Conservation (phyloP, 2,113 vertebrate genomes). For the Rutilus rutilus region DNA sequence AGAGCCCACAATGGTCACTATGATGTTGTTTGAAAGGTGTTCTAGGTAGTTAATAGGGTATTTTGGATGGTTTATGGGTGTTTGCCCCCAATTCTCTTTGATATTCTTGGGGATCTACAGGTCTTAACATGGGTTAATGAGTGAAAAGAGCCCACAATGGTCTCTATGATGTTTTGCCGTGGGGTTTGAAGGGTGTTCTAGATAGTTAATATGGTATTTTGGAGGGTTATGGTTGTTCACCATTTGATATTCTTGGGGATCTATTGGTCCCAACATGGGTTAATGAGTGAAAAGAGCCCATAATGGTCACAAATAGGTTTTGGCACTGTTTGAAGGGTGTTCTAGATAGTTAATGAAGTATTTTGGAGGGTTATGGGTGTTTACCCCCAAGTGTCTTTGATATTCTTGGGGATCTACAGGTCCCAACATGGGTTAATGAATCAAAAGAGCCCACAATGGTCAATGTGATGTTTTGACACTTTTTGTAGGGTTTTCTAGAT, state of each 20-base stretch:
- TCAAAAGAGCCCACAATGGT: no score
- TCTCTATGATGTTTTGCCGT: no score
- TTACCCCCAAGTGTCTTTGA: neutral
- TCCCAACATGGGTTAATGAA: no score
- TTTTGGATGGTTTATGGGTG: neutral
- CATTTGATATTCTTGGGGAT: neutral
- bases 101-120: neutral
- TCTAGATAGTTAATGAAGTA: no score
- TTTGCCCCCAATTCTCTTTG: neutral
- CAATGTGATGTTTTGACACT: fast-evolving
- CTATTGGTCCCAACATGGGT: neutral
- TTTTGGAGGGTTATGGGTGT: neutral
- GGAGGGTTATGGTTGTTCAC: neutral
- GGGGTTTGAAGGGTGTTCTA: neutral
- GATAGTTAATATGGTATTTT: neutral
- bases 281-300: neutral
- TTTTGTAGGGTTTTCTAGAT: no score
- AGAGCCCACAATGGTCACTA: neutral
- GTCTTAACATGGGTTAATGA: neutral
- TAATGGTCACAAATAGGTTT: no score
- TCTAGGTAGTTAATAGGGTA: neutral
- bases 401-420: no score
- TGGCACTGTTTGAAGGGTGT: no score
- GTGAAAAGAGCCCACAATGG: no score
- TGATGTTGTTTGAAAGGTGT: neutral